phyloP scores from a whole-genome alignment of 2,888 invertebrate species.

The Hirtodrosophila histrioides region DNA sequence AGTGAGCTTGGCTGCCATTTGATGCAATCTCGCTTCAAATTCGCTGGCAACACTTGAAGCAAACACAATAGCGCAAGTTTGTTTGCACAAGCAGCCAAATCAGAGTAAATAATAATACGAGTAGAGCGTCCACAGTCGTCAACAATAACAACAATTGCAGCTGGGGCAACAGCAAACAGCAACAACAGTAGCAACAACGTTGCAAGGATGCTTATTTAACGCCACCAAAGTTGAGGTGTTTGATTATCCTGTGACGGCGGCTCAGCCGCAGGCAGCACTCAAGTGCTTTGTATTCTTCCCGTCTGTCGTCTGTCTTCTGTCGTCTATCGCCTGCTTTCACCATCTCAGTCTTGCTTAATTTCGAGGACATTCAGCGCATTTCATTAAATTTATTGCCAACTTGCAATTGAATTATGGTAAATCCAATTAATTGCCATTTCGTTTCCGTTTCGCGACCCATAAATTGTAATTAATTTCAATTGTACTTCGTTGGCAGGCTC shows the following conservation, averaged over 20 bases:
- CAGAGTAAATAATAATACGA: constrained; percentile 64
- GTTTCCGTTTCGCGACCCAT: constrained; percentile 59
- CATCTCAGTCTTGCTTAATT: constrained; percentile 38
- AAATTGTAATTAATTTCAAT: constrained; percentile 64
- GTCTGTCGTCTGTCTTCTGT: not conserved
- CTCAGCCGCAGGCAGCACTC: constrained; percentile 29
- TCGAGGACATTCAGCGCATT: constrained; percentile 53
- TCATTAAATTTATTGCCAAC: constrained; percentile 62
- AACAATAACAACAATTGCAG: constrained; percentile 16
- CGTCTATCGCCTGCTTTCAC: not conserved
- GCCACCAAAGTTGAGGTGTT: constrained; percentile 44
- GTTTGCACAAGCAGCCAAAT: constrained; percentile 62
- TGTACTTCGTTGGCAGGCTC: constrained; percentile 23
- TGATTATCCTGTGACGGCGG: constrained; percentile 47
- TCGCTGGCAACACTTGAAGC: constrained; percentile 38
- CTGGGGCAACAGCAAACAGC: constrained; percentile 15
- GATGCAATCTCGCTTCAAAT: constrained; percentile 35
- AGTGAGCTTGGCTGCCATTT: constrained; percentile 25
- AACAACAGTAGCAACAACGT: constrained; percentile 1
- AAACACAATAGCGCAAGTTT: constrained; percentile 52
- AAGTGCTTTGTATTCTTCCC: constrained; percentile 18
- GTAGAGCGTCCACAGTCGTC: constrained; percentile 40
- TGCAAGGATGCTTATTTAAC: constrained; percentile 46
- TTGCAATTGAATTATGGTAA: constrained; percentile 62
- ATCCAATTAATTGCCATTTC: constrained; percentile 63